Evolutionary conservation across 1,140 invertebrate genomes (phyloP).

Genomic region (Gyrodactylus salaris): DNA sequence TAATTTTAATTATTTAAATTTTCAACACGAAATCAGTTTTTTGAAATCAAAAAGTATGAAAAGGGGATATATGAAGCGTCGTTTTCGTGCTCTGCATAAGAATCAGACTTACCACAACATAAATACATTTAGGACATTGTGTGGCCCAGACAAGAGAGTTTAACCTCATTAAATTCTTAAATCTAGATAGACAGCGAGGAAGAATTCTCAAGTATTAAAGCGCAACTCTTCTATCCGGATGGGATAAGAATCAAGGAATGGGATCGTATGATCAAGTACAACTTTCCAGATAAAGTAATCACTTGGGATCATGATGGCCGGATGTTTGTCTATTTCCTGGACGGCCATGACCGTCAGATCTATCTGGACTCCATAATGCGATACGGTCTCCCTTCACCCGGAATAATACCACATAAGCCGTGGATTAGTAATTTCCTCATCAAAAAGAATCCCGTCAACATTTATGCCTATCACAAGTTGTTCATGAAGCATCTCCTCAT

Average conservation of each 20-base stretch:
- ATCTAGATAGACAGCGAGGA: no score
- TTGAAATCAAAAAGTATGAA: no score
- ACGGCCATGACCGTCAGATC: not conserved
- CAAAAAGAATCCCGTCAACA: not conserved
- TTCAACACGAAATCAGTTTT: no score
- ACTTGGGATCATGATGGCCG: not conserved
- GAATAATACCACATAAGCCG: not conserved
- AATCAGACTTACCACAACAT: no score
- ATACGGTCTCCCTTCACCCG: not conserved
- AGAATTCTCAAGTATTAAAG: no score
- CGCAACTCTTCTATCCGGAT: not conserved
- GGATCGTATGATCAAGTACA: not conserved
- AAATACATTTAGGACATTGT: no score
- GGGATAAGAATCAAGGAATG: not conserved
- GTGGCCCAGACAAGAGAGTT: no score
- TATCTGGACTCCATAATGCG: not conserved
- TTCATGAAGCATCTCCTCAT: not conserved
- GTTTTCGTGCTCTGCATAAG: no score
- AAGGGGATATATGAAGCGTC: no score
- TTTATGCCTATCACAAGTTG: not conserved
- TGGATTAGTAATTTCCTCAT: not conserved
- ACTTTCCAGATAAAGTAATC: not conserved
- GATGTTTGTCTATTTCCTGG: not conserved
- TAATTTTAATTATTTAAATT: no score
- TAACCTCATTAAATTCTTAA: no score